phyloP scores from a whole-genome alignment of 2,888 invertebrate genomes.

The Teleogryllus oceanicus region DNA sequence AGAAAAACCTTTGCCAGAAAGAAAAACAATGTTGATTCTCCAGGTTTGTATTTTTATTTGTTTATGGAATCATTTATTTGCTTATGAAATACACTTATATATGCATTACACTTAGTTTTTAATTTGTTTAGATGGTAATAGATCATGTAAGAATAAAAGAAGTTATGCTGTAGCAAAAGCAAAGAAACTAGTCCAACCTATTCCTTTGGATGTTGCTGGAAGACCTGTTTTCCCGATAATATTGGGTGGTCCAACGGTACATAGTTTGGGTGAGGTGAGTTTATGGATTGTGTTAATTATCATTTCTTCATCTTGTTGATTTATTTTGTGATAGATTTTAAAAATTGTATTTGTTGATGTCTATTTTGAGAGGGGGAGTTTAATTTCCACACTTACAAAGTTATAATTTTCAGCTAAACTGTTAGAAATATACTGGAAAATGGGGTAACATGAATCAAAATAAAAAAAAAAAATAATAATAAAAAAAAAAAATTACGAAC shows the following conservation, averaged over 20 bases:
- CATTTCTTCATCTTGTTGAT: too few relatives aligned
- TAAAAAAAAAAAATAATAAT: too few relatives aligned
- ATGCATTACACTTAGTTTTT: neutral
- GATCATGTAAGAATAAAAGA: constrained; percentile 25
- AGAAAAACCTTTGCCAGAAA: constrained; percentile 28
- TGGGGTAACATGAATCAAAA: too few relatives aligned
- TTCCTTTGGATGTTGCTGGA: constrained; percentile 63
- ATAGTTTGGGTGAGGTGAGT: constrained; percentile 67
- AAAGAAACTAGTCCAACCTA: constrained; percentile 45
- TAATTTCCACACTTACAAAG: too few relatives aligned
- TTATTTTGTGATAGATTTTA: too few relatives aligned
- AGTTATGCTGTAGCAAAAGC: constrained; percentile 27
- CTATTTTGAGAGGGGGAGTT: too few relatives aligned
- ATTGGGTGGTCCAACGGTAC: constrained; percentile 65
- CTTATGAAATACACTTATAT: neutral
- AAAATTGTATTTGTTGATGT: too few relatives aligned
- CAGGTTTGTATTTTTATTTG: neutral
- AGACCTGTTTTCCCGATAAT: constrained; percentile 70
- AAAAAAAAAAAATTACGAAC: too few relatives aligned
- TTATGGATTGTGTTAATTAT: neutral
- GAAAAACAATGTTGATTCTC: constrained; percentile 23
- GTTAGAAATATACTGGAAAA: too few relatives aligned
- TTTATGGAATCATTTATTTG: neutral
- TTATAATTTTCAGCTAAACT: too few relatives aligned
- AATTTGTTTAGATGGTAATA: constrained; percentile 25